Conservation (phyloP, 1,140 invertebrate genomes). For the Babylonia areolata region DNA sequence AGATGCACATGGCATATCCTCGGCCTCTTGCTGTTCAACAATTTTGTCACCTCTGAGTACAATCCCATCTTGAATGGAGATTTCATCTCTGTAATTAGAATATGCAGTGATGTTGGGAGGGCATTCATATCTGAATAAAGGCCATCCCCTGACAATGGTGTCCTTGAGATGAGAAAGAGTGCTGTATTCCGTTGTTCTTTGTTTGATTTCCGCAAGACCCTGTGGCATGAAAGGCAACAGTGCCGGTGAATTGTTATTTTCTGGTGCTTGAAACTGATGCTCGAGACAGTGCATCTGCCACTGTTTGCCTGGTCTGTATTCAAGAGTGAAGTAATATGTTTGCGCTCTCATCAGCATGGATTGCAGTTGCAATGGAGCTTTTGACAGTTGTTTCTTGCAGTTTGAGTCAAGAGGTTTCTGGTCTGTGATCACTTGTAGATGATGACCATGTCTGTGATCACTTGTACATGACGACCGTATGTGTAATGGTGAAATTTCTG, state of each 20-base stretch:
- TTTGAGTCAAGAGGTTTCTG: slow-evolving; percentile 71
- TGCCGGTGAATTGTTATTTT: background rate
- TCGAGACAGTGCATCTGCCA: slow-evolving; percentile 31
- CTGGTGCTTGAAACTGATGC: background rate
- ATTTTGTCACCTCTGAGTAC: slow-evolving; percentile 50
- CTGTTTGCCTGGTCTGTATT: slow-evolving; percentile 1
- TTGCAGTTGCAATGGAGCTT: slow-evolving; percentile 43
- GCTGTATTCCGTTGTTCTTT: slow-evolving; percentile 18
- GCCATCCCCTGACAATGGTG: slow-evolving; percentile 39
- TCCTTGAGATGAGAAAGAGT: background rate
- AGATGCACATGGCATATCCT: too few species aligned
- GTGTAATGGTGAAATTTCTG: slow-evolving; percentile 78
- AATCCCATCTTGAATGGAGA: slow-evolving; percentile 55
- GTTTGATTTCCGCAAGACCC: slow-evolving; percentile 11
- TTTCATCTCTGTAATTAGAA: slow-evolving; percentile 45
- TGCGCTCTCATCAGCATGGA: slow-evolving; percentile 36
- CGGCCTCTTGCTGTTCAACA: too few species aligned
- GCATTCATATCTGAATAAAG: background rate
- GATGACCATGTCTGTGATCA: slow-evolving; percentile 75
- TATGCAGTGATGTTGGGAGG: slow-evolving; percentile 32
- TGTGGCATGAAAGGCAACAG: background rate
- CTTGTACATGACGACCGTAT: too few species aligned
- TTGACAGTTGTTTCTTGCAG: slow-evolving; percentile 27
- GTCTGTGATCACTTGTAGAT: slow-evolving; percentile 63
- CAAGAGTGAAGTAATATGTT: slow-evolving; percentile 22